Conservation (phyloP, 2,113 vertebrate genomes). For the Illadopsis cleaveri region DNA sequence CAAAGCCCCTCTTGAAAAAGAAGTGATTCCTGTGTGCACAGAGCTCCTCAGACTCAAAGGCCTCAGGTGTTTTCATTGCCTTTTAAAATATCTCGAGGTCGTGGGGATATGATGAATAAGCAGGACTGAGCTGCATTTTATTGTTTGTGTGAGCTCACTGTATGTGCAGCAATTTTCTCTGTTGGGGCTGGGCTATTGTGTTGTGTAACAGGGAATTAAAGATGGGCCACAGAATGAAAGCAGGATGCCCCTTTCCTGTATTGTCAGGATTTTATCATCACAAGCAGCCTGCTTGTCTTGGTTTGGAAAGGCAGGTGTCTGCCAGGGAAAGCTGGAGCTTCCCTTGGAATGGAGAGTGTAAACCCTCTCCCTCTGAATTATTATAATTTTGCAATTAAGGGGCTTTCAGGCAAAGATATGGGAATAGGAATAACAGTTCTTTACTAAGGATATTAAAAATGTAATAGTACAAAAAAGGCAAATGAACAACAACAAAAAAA, state of each 20-base stretch:
- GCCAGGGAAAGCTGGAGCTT: too few species aligned
- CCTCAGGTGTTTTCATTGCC: conserved; percentile 20
- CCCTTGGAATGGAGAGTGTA: too few species aligned
- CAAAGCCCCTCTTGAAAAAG: neutral
- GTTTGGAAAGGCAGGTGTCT: too few species aligned
- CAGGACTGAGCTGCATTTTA: neutral
- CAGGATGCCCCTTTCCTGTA: neutral
- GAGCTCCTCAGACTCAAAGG: neutral
- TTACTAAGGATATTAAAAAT: too few species aligned
- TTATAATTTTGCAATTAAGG: too few species aligned
- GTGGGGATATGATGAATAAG: neutral
- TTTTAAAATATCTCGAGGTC: conserved; percentile 2
- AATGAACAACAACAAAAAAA: too few species aligned
- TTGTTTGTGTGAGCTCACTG: neutral
- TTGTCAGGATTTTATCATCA: neutral
- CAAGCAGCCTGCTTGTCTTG: neutral
- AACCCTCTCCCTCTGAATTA: too few species aligned
- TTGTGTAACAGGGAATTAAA: neutral
- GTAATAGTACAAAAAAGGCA: too few species aligned
- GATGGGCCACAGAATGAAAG: neutral
- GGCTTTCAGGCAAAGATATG: too few species aligned
- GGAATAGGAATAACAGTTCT: too few species aligned
- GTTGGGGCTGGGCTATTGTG: neutral
- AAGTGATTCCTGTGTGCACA: neutral
- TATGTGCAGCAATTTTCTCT: conserved; percentile 1